Base-by-base conservation (phyloP, 2,888 invertebrate genomes). In the Thera britannica region DNA sequence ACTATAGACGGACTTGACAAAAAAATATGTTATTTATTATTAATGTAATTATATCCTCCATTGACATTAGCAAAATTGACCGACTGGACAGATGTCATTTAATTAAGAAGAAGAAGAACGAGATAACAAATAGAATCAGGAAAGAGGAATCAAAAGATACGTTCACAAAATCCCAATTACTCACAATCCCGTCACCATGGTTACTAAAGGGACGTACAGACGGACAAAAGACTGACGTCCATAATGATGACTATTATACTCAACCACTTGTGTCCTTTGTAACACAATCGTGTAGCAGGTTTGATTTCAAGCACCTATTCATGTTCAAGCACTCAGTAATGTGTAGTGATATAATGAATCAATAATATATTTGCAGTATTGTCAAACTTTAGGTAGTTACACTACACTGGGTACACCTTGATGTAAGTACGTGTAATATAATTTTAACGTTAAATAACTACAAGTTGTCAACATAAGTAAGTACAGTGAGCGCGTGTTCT, bases 141-240 rank as follows among this genome's bases (percentile, higher is more conserved):
- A 23, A 23, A 23, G 23, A 23, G 23, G 23, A 38, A 6, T 38
- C 38, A 38, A 5, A 9, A 7, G 2, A 46, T 46, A 9, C 8
- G 6, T 23, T 23, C 51, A 51, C 35, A 36, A 49, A 52, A n/a
- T 38, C n/a, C 55, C 57, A 61, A 57, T 65, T 56, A 59, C 7
- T 59, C 34, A 49, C 54, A 23, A 57, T 12, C 2, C 1, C 69
- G 87, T 88, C 81, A 71, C 85, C 75, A 89, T 84, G 82, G 79
- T 68, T 73, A 75, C 80, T 75, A 82, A 85, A 86, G 79, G 77
- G 81, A 65, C 66, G 34, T 7, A 63, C 51, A 72, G 62, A 78
- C 82, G 85, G 84, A 88, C 87, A 87, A 88, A 83, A 83, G 85
- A 77, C 78, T 77, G 83, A 83, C 82, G 82, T 80, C 77, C 77